Percentiles rank a stretch among this genome's conserved stretches.
These are phyloP conservation scores for Gymnocheta viridis DNA, from an alignment of 2,888 invertebrate species.

Conservation along the genomic window DNA sequence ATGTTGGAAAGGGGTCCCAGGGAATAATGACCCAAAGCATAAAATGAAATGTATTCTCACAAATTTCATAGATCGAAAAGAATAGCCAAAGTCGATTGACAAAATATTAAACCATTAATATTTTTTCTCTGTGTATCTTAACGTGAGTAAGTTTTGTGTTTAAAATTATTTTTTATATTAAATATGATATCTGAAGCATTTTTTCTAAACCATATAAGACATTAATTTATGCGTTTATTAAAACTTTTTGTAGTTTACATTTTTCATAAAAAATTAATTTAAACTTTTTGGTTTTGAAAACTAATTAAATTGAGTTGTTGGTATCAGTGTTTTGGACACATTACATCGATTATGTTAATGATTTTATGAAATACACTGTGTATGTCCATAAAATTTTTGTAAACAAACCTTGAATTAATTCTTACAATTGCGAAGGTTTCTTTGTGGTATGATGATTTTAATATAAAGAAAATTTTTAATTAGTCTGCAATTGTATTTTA, in stretches of 20 bases:
- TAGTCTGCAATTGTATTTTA: no score
- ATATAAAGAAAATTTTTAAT: no score
- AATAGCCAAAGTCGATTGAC: no score
- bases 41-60: no score
- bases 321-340: constrained; percentile 36
- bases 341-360: neutral
- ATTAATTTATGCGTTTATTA: constrained; percentile 57
- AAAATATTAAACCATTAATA: no score
- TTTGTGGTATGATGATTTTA: no score
- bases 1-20: no score
- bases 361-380: neutral
- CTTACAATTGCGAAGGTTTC: neutral
- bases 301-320: constrained; percentile 61
- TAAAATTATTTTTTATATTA: neutral
- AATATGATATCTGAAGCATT: neutral
- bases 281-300: constrained; percentile 8
- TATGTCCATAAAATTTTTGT: neutral
- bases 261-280: neutral
- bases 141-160: neutral
- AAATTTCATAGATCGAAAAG: no score
- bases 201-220: constrained; percentile 16
- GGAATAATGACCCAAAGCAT: no score
- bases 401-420: neutral
- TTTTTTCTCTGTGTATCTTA: neutral
- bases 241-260: constrained; percentile 41